phyloP scores from a whole-genome alignment of 64 coral and sea anemone genomes.

The Pocillopora damicornis region DNA sequence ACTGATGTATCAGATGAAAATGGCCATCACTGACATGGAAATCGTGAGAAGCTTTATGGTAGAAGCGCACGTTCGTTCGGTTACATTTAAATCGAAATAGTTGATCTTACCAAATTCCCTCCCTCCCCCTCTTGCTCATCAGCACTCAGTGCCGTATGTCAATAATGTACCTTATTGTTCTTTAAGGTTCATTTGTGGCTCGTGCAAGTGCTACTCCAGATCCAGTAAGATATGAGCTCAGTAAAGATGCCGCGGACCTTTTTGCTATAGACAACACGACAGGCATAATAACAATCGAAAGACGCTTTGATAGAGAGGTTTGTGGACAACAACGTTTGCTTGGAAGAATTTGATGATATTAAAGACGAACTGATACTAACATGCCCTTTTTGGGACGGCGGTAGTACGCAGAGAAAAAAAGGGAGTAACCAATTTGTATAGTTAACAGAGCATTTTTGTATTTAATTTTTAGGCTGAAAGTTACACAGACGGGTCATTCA shows the following conservation, averaged over 20 bases:
- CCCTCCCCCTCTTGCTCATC: neutral
- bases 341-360: no score
- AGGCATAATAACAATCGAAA: slow-evolving; percentile 55
- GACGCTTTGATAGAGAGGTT: slow-evolving; percentile 60
- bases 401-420: no score
- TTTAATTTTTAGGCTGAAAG: neutral
- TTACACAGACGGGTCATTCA: slow-evolving; percentile 1
- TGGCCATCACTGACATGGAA: no score
- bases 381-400: no score
- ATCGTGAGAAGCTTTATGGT: no score
- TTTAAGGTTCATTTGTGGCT: slow-evolving; percentile 20
- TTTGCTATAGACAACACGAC: slow-evolving; percentile 69
- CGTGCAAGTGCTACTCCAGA: neutral
- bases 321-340: neutral
- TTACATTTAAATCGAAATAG: no score
- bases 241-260: neutral
- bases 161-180: neutral
- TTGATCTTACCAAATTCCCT: no score
- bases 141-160: neutral
- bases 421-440: neutral
- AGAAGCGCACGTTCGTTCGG: no score
- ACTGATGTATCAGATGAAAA: no score
- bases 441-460: neutral
- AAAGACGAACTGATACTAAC: no score
- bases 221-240: neutral